Conservation (phyloP, 2,797 vertebrate genomes). For the Borostomias antarcticus region DNA sequence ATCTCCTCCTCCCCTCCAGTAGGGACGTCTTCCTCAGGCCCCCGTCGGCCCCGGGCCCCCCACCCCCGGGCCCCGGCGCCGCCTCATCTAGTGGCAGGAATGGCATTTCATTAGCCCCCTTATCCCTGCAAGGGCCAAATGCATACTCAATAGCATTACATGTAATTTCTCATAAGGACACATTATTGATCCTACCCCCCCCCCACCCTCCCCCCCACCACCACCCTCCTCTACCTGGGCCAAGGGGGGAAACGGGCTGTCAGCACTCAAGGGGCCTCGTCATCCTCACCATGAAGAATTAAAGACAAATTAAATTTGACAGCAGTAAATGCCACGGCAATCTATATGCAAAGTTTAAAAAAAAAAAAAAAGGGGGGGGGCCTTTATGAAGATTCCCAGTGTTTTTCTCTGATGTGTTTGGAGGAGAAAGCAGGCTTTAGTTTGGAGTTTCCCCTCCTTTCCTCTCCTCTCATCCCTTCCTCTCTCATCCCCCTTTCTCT, state of each 20-base stretch:
- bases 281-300: constrained; percentile 94
- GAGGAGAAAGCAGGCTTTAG: constrained; percentile 73
- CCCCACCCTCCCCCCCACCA: background rate
- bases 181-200: constrained; percentile 89
- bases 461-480: constrained; percentile 1
- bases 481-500: background rate
- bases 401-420: constrained; percentile 83
- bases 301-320: constrained; percentile 99
- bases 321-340: constrained; percentile 95
- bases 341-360: constrained; percentile 95
- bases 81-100: constrained; percentile 91
- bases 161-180: constrained; percentile 98
- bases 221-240: constrained; percentile 82
- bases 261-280: constrained; percentile 85
- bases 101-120: constrained; percentile 97
- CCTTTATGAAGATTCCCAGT: constrained; percentile 90
- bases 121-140: constrained; percentile 88
- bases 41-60: constrained; percentile 57
- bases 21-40: constrained; percentile 83
- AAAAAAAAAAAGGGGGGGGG: constrained; percentile 39
- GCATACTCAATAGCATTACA: constrained; percentile 95
- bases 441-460: constrained; percentile 46
- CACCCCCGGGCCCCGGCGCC: constrained; percentile 27
- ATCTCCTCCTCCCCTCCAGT: constrained; percentile 81
- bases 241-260: constrained; percentile 90